These are phyloP conservation scores for Danaus chrysippus DNA, from an alignment of 2,888 invertebrate genomes.

Conservation along the genomic window DNA sequence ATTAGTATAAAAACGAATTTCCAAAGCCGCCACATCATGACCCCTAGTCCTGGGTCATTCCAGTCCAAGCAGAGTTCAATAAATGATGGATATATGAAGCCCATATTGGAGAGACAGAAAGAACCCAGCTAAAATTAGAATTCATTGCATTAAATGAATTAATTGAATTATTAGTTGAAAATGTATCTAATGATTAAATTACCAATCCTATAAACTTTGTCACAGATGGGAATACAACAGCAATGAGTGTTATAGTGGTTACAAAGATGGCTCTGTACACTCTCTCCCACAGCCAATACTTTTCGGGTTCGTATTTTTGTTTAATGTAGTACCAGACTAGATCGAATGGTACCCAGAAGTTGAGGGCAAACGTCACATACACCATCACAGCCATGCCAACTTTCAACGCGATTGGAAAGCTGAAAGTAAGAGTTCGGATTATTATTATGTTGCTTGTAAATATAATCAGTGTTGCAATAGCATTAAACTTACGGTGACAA, in stretches of 20 bases:
- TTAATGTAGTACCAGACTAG: conserved; percentile 49
- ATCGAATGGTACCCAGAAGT: conserved; percentile 54
- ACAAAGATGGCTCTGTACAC: conserved; percentile 44
- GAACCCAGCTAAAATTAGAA: conserved; percentile 44
- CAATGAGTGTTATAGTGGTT: conserved; percentile 35
- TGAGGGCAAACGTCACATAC: conserved; percentile 46
- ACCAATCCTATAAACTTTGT: conserved; percentile 49
- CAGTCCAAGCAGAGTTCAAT: conserved; percentile 48
- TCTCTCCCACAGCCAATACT: conserved; percentile 52
- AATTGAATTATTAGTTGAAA: neutral
- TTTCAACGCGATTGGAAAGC: conserved; percentile 46
- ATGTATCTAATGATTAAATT: conserved; percentile 25
- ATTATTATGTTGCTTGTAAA: neutral
- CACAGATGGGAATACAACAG: conserved; percentile 44
- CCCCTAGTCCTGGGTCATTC: conserved; percentile 47
- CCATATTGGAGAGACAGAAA: conserved; percentile 45
- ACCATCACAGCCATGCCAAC: conserved; percentile 44
- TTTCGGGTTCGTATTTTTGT: conserved; percentile 30
- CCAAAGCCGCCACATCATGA: conserved; percentile 42
- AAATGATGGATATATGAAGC: conserved; percentile 51
- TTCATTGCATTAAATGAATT: neutral
- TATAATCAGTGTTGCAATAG: neutral
- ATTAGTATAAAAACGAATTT: conserved; percentile 35
- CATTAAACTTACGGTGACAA: conserved; percentile 28
- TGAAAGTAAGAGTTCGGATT: conserved; percentile 30